Evolutionary conservation across 2,888 invertebrate genomes (phyloP).

Genomic region (Leptinotarsa haldemani): DNA sequence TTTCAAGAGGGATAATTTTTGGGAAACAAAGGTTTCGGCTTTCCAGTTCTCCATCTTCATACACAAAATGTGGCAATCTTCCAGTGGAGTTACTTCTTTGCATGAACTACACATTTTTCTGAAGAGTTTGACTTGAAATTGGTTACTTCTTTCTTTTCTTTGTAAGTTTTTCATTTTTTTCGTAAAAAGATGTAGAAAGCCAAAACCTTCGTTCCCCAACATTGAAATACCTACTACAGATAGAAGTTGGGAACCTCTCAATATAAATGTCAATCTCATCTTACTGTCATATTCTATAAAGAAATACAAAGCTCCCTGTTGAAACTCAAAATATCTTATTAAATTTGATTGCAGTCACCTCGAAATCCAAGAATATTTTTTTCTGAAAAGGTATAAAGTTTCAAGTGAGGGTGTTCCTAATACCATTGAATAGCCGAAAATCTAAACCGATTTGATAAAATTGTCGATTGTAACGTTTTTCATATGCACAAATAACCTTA

Average conservation of each 20-base stretch:
- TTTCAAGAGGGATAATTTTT: no score
- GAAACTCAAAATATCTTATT: slow-evolving; percentile 9
- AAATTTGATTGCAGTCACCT: slow-evolving; percentile 20
- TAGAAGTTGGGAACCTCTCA: not conserved
- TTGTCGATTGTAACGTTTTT: slow-evolving; percentile 57
- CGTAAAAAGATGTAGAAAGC: no score
- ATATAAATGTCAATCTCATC: not conserved
- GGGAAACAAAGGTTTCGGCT: no score
- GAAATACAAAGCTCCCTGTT: not conserved
- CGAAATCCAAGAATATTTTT: slow-evolving; percentile 16
- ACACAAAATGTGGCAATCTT: no score
- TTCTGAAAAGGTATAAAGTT: slow-evolving; percentile 32
- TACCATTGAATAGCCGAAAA: slow-evolving; percentile 31
- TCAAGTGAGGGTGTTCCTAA: slow-evolving; percentile 40
- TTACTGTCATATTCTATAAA: not conserved
- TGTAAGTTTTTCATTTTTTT: no score
- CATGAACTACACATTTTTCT: no score
- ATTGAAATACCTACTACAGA: no score
- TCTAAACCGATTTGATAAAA: slow-evolving; percentile 41
- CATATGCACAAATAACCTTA: slow-evolving; percentile 55
- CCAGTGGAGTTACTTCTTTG: no score
- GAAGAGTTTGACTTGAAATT: no score
- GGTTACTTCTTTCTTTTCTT: no score
- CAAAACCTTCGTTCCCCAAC: no score
- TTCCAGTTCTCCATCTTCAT: no score